Evolutionary conservation across 2,888 invertebrate species (phyloP).

Genomic region (Heliconius ethilla): DNA sequence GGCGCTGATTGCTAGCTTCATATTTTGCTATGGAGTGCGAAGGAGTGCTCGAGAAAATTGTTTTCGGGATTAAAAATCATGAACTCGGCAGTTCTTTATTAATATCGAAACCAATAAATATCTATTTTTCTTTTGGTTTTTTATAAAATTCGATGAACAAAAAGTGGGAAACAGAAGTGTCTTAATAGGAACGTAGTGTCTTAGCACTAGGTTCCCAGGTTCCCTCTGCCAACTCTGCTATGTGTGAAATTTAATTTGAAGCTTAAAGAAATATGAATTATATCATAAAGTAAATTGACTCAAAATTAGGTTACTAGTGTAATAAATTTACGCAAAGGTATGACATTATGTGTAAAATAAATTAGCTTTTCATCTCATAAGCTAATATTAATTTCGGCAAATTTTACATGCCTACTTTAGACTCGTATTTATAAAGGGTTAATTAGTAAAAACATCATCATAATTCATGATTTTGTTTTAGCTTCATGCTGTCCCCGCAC

Average conservation of each 20-base stretch:
- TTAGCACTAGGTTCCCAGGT: too few species aligned
- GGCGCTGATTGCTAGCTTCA: constrained; percentile 28
- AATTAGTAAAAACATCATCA: neutral
- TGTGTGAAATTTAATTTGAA: too few species aligned
- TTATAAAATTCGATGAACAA: too few species aligned
- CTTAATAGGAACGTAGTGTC: too few species aligned
- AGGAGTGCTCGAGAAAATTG: constrained; percentile 21
- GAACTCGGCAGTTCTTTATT: neutral
- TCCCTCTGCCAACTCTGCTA: too few species aligned
- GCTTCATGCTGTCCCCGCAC: too few species aligned
- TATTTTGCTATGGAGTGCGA: constrained; percentile 5
- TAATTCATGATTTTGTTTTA: neutral
- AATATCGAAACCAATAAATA: constrained; percentile 2
- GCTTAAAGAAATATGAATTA: too few species aligned
- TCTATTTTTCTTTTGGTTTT: neutral
- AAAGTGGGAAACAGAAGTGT: too few species aligned
- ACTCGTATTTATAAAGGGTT: neutral
- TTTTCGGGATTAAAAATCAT: constrained; percentile 3
- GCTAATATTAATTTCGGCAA: constrained; percentile 11
- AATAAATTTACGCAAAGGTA: neutral
- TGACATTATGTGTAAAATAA: constrained; percentile 4
- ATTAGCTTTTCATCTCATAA: constrained; percentile 16
- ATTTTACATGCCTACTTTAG: constrained; percentile 1
- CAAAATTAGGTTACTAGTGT: neutral
- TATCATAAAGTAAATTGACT: too few species aligned